Evolutionary conservation across 1,140 invertebrate genomes (phyloP), one percentile per base, ranked within the genome.

Genomic region (Drosophila arizonae): DNA sequence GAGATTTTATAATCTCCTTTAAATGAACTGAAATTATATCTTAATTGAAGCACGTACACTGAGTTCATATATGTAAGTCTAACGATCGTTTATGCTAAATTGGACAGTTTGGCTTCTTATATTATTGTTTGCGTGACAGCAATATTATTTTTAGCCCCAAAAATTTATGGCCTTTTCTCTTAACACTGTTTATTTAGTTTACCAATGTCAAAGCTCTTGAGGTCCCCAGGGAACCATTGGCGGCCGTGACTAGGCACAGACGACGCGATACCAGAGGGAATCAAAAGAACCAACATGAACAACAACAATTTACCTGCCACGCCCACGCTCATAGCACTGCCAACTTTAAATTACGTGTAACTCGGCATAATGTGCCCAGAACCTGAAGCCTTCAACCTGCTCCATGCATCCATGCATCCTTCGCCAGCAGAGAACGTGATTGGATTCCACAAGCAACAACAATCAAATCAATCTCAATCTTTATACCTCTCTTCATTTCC

Each of bases 381-480:
- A 8, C 10, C 24, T 21, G 36, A 1, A 77, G 55, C 52, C 67
- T 55, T 61, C 52, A 61, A 66, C 56, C 39, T 74, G 11, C n/a
- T 46, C n/a, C 70, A 61, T 72, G 78, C 63, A 24, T 24, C 21
- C 21, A 24, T 24, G 21, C 6, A 78, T 82, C 79, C 79, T 79
- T 72, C 65, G 57, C 10, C 15, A 28, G 15, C 17, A 9, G 11
- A 17, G 45, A 76, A 82, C 81, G 81, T 84, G 81, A 84, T 79
- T 76, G 54, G 81, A 73, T 82, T 84, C 56, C 57, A 72, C 63
- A 84, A 82, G 58, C 65, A 74, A 77, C 46, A 75, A 78, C 75
- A 78, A 85, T 85, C 73, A 84, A 84, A 85, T 85, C 65, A 76
- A 84, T 84, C 77, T 75, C 78, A 81, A 77, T 77, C 60, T 76